Evolutionary conservation across 2,113 vertebrate species (phyloP).

Genomic region (Crypturellus undulatus): DNA sequence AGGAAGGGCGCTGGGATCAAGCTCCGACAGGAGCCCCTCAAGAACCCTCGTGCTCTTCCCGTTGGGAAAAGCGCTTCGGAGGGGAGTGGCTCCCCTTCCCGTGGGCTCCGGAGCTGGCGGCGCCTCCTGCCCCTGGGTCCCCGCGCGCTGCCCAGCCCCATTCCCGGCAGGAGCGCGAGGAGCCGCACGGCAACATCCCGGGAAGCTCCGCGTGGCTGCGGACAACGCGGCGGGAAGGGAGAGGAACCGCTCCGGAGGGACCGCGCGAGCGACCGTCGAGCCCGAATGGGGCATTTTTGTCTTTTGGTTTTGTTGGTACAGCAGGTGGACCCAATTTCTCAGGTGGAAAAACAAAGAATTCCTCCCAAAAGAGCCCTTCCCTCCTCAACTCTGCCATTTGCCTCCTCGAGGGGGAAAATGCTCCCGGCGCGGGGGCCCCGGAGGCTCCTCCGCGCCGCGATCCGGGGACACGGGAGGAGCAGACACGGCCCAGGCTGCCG

Average conservation of each 20-base stretch:
- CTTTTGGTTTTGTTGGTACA: not conserved
- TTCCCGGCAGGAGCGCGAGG: not conserved
- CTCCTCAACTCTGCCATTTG: slow-evolving; percentile 23
- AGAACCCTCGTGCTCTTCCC: too few species aligned
- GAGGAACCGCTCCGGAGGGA: not conserved
- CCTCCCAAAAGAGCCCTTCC: not conserved
- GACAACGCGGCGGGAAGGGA: not conserved
- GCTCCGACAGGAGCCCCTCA: too few species aligned
- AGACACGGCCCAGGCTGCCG: slow-evolving; percentile 30
- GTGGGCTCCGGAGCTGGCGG: too few species aligned
- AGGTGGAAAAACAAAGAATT: not conserved
- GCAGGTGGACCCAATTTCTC: slow-evolving; percentile 11
- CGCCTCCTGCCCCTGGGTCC: too few species aligned
- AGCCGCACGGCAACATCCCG: not conserved
- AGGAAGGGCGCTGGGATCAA: too few species aligned
- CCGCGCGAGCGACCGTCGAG: not conserved
- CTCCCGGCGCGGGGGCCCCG: slow-evolving; percentile 41
- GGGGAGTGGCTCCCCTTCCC: too few species aligned
- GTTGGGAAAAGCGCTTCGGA: too few species aligned
- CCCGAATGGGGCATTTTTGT: not conserved
- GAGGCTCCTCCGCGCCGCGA: too few species aligned
- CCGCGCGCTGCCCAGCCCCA: too few species aligned
- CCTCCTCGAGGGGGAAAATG: slow-evolving; percentile 36
- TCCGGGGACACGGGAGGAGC: not conserved
- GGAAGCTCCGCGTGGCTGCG: accelerated